A percentile compares a stretch with the other conserved stretches of the same genome.
phyloP scores from a whole-genome alignment of 1,140 invertebrate species.

The Drosophila kohkoa region DNA sequence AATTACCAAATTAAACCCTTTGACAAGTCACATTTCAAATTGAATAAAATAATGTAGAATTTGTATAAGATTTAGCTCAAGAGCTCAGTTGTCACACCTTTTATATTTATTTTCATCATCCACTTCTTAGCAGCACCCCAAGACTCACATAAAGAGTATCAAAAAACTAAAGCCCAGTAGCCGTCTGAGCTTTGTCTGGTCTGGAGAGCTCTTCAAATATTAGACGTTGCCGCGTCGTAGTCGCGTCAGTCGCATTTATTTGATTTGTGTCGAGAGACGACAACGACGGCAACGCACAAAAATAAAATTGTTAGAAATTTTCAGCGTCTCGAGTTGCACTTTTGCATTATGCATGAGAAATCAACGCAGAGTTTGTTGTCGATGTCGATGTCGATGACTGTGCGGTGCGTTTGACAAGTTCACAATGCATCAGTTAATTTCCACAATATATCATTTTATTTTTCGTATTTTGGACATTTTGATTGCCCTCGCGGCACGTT shows the following conservation, averaged over 20 bases:
- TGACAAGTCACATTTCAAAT: too few relatives aligned
- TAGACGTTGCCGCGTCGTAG: constrained; percentile 1
- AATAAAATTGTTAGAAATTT: constrained; percentile 63
- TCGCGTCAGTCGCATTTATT: constrained; percentile 26
- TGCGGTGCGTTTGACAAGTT: constrained; percentile 41
- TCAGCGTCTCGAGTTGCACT: constrained; percentile 65
- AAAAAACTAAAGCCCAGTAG: constrained; percentile 61
- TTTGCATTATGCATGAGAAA: constrained; percentile 74
- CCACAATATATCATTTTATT: constrained; percentile 72
- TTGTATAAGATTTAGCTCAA: too few relatives aligned
- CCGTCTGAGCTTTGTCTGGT: constrained; percentile 20
- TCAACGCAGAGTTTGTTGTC: neutral
- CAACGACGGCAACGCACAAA: constrained; percentile 20
- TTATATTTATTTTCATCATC: too few relatives aligned
- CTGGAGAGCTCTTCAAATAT: constrained; percentile 3
- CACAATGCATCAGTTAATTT: constrained; percentile 66
- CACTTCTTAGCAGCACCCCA: neutral
- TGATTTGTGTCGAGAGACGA: constrained; percentile 37
- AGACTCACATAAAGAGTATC: neutral
- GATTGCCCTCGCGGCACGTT: constrained; percentile 39
- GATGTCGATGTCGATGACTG: constrained; percentile 25
- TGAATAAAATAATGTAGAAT: too few relatives aligned
- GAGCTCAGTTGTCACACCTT: too few relatives aligned
- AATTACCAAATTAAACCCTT: too few relatives aligned
- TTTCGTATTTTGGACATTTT: constrained; percentile 47